Percentiles rank a stretch among this genome's conserved stretches.
Conservation (phyloP, 2,888 invertebrate genomes). For the Craniophora ligustri region DNA sequence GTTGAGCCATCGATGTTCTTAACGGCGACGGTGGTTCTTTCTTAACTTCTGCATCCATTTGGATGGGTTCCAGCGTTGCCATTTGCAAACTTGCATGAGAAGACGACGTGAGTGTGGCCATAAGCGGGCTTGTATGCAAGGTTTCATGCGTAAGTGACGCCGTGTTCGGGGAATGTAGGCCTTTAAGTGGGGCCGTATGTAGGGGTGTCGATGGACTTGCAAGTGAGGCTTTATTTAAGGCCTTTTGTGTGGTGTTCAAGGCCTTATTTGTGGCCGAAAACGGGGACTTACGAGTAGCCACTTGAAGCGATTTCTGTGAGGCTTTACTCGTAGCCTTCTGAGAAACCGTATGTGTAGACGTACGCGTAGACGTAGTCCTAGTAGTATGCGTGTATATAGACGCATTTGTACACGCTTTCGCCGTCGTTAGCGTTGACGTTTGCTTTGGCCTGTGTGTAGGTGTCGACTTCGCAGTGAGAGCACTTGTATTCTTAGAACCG, state of each 20-base stretch:
- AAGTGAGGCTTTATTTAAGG: constrained; percentile 5
- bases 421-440: constrained; percentile 22
- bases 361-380: constrained; percentile 24
- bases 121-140: constrained; percentile 5
- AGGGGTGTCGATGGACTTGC: neutral
- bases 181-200: neutral
- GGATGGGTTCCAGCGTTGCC: neutral
- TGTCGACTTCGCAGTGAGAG: constrained; percentile 17
- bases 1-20: constrained; percentile 53
- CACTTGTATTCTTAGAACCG: constrained; percentile 14
- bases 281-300: constrained; percentile 20
- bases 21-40: constrained; percentile 42
- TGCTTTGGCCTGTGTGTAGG: constrained; percentile 18
- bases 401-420: constrained; percentile 27
- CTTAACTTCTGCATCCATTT: constrained; percentile 53
- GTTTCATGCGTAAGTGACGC: neutral
- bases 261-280: constrained; percentile 12
- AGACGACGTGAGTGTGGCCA: neutral
- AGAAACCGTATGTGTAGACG: constrained; percentile 8
- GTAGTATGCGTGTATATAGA: constrained; percentile 32
- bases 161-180: constrained; percentile 2
- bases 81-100: constrained; percentile 7
- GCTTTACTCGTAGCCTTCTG: constrained; percentile 8
- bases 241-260: neutral
- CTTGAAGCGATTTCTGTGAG: constrained; percentile 3